A percentile compares a stretch with the other conserved stretches of the same genome.
Evolutionary conservation across 1,140 invertebrate species (phyloP).

Genomic region (Drosophila sechellia): DNA sequence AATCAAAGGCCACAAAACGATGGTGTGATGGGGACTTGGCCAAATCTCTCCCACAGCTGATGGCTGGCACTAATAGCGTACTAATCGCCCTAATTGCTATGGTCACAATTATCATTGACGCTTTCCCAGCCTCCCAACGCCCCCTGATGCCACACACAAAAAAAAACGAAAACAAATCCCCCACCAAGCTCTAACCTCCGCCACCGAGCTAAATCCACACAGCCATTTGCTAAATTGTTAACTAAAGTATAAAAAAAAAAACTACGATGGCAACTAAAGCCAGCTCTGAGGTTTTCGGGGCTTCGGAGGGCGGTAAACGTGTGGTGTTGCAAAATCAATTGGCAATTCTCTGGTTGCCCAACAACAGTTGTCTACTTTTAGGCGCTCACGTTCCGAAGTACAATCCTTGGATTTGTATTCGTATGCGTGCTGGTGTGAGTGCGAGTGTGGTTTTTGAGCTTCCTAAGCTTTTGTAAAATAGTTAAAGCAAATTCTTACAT

Average conservation of each 20-base stretch:
- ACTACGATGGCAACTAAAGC: conserved; percentile 24
- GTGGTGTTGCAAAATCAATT: conserved; percentile 68
- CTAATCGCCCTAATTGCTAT: conserved; percentile 81
- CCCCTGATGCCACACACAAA: conserved; percentile 20
- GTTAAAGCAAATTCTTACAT: conserved; percentile 64
- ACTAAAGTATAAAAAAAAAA: conserved; percentile 63
- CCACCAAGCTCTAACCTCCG: conserved; percentile 21
- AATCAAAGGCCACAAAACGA: conserved; percentile 52
- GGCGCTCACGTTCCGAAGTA: conserved; percentile 65
- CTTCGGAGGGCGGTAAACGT: neutral
- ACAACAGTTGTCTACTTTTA: conserved; percentile 75
- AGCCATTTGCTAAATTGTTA: conserved; percentile 76
- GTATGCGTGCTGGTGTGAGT: neutral
- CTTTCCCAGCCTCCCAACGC: conserved; percentile 7
- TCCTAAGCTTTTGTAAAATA: conserved; percentile 61
- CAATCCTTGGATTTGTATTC: conserved; percentile 18
- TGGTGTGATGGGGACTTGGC: conserved; percentile 6
- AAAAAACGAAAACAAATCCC: conserved; percentile 57
- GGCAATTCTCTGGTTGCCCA: conserved; percentile 55
- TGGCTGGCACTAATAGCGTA: conserved; percentile 77
- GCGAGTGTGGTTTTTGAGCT: conserved; percentile 47
- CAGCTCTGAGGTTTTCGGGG: conserved; percentile 2
- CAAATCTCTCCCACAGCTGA: conserved; percentile 58
- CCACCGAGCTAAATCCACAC: conserved; percentile 37
- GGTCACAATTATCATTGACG: conserved; percentile 77